phyloP scores from a whole-genome alignment of 1,140 invertebrate species.

The Aphelenchoides besseyi region DNA sequence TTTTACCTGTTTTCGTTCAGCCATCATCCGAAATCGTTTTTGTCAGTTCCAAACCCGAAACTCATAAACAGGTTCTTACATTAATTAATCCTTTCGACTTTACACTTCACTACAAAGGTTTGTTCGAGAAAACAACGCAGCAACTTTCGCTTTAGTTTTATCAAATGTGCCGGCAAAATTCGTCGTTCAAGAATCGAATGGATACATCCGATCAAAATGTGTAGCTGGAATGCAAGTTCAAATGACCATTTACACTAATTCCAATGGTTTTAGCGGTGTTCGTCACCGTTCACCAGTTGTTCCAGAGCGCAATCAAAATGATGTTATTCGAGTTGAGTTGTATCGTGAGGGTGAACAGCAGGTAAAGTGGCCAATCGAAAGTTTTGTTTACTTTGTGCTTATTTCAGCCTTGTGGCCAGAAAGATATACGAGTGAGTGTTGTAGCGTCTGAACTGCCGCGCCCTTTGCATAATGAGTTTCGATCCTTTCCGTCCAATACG shows the following conservation, averaged over 20 bases:
- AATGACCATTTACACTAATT: not conserved
- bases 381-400: not conserved
- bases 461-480: slow-evolving; percentile 4
- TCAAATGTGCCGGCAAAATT: slow-evolving; percentile 41
- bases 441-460: not conserved
- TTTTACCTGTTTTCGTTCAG: slow-evolving; percentile 15
- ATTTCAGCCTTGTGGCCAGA: slow-evolving; percentile 11
- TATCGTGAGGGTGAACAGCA: slow-evolving; percentile 21
- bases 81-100: slow-evolving; percentile 85
- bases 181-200: slow-evolving; percentile 24
- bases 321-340: slow-evolving; percentile 22
- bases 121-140: not conserved
- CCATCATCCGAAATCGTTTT: slow-evolving; percentile 8
- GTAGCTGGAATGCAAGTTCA: slow-evolving; percentile 26
- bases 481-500: not conserved
- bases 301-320: not conserved
- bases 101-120: slow-evolving; percentile 77
- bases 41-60: not conserved
- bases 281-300: slow-evolving; percentile 12
- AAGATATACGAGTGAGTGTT: slow-evolving; percentile 6
- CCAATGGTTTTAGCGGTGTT: slow-evolving; percentile 13
- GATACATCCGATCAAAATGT: slow-evolving; percentile 23
- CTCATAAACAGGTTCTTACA: slow-evolving; percentile 68
- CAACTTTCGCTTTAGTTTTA: slow-evolving; percentile 28
- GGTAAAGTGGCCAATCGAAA: slow-evolving; percentile 13